Conservation (phyloP, 2,888 invertebrate species). For the Synergus umbraculus region DNA sequence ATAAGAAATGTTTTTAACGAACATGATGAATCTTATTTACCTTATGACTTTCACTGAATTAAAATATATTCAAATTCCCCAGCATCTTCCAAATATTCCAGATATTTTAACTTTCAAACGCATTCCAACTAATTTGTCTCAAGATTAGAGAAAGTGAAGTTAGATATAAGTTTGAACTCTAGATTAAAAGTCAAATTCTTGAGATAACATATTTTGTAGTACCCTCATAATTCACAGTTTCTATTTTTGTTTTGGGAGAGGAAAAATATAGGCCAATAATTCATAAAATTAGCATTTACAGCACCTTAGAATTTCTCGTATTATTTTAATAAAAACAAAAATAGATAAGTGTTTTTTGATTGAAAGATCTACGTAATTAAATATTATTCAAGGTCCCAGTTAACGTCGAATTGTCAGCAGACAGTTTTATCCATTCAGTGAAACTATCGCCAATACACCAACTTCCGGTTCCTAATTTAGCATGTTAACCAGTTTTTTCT, state of each 20-base stretch:
- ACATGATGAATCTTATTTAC: no score
- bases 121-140: background rate
- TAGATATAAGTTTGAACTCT: no score
- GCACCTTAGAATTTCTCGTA: background rate
- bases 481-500: background rate
- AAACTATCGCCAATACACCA: background rate
- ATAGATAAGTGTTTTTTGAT: background rate
- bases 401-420: background rate
- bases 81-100: background rate
- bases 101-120: background rate
- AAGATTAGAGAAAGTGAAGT: background rate
- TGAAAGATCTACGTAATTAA: background rate
- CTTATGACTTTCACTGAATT: background rate
- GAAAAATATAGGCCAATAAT: background rate
- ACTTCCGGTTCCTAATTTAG: slow-evolving; percentile 1
- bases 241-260: background rate
- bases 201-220: background rate
- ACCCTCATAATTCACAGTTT: background rate
- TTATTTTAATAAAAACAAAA: background rate
- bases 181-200: background rate
- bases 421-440: background rate
- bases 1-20: background rate
- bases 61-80: background rate
- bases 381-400: background rate
- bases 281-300: background rate